Percentiles rank a stretch among this genome's conserved stretches.
Conservation (phyloP, 2,113 vertebrate genomes). For the Falcunculus frontatus region DNA sequence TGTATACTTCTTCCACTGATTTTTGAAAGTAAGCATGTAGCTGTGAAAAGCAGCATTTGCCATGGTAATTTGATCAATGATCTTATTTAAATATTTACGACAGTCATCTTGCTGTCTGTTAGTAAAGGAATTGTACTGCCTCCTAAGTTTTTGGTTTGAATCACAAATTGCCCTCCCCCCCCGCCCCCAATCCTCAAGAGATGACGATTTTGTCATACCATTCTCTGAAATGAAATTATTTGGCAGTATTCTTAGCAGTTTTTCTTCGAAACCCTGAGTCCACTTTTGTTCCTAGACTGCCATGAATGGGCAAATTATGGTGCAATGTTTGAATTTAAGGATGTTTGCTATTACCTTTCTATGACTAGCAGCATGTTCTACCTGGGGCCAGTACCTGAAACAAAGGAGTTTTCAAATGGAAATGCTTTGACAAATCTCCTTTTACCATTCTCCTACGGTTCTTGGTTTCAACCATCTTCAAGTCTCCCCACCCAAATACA, state of each 20-base stretch:
- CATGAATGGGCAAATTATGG: background rate
- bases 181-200: rapidly evolving
- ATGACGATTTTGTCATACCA: background rate
- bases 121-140: background rate
- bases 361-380: background rate
- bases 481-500: background rate
- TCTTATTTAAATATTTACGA: background rate
- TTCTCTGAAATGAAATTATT: background rate
- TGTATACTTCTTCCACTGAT: background rate
- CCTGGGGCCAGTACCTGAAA: background rate
- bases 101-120: background rate
- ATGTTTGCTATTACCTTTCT: background rate
- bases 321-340: background rate
- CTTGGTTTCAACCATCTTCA: background rate
- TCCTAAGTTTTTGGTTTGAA: background rate
- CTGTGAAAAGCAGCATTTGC: background rate
- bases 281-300: background rate
- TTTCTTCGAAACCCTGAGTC: background rate
- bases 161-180: rapidly evolving
- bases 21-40: background rate
- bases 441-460: background rate
- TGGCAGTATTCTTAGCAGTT: background rate
- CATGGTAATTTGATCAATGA: background rate
- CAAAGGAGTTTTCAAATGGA: background rate
- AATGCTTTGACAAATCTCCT: background rate